Conservation (phyloP, 2,888 invertebrate species). For the Synanthedon myopaeformis region DNA sequence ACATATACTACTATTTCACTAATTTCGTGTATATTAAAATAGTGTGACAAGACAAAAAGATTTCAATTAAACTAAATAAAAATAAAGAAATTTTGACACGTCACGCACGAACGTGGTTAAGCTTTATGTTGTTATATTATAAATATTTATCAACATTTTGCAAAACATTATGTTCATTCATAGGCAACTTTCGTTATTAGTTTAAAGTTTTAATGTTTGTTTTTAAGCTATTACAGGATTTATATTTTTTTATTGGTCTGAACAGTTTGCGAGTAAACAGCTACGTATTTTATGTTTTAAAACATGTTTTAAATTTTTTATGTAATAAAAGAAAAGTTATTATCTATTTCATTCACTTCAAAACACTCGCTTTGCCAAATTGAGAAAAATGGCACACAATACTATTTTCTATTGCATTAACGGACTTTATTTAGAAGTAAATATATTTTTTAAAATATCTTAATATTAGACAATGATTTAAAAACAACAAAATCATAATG, state of each 20-base stretch:
- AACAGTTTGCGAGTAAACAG: no score
- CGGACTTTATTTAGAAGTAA: neutral
- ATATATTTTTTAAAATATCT: neutral
- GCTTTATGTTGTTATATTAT: no score
- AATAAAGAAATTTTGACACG: no score
- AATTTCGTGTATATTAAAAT: neutral
- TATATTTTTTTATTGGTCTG: no score
- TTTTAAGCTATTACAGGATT: conserved; percentile 11
- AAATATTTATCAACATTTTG: no score
- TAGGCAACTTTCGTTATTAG: no score
- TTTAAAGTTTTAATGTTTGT: neutral
- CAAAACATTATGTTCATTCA: no score
- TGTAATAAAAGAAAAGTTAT: neutral
- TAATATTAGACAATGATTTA: conserved; percentile 1
- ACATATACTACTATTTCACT: neutral
- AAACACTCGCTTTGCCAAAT: neutral
- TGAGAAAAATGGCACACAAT: neutral
- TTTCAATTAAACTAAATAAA: no score
- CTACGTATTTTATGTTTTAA: no score
- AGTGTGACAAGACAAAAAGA: neutral
- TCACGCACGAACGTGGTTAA: no score
- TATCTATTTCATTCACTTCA: neutral
- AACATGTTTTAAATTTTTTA: no score
- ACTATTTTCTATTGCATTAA: neutral
- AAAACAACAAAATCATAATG: conserved; percentile 46